A percentile compares a stretch with the other conserved stretches of the same genome.
Conservation (phyloP, 2,797 vertebrate genomes). For the Meriones psammophilus region DNA sequence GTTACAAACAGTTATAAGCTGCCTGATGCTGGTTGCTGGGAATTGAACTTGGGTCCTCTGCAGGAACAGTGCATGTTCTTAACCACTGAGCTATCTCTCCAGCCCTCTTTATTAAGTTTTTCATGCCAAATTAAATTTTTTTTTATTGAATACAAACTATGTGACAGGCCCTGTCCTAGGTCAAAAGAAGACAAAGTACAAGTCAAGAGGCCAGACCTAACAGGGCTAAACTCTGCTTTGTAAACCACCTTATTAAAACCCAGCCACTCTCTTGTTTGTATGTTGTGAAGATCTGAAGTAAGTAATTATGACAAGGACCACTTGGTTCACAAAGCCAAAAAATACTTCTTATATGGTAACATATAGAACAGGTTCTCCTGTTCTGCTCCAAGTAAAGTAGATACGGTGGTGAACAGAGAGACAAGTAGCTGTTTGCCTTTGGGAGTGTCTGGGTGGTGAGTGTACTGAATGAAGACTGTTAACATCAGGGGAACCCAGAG, state of each 20-base stretch:
- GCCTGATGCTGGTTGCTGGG: no score
- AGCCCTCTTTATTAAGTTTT: no score
- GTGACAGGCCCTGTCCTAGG: background rate
- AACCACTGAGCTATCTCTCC: no score
- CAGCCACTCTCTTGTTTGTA: background rate
- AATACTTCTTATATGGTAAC: background rate
- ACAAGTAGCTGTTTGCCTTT: background rate
- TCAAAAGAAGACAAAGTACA: background rate
- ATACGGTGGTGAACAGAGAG: background rate
- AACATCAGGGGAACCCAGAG: background rate
- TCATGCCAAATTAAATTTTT: background rate
- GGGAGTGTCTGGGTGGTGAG: background rate
- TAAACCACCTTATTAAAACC: slow-evolving; percentile 1
- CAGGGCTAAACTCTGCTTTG: background rate
- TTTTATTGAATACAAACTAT: background rate
- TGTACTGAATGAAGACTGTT: background rate
- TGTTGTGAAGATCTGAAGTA: background rate
- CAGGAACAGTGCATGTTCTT: no score
- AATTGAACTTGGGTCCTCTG: no score
- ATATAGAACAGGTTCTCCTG: background rate
- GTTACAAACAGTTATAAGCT: no score
- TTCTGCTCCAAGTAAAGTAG: background rate
- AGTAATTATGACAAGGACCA: slow-evolving; percentile 1
- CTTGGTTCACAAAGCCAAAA: slow-evolving; percentile 1
- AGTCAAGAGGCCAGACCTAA: background rate